Percentiles rank a stretch among this genome's conserved stretches.
phyloP scores from a whole-genome alignment of 2,113 vertebrate genomes.

The Aramus guarauna region DNA sequence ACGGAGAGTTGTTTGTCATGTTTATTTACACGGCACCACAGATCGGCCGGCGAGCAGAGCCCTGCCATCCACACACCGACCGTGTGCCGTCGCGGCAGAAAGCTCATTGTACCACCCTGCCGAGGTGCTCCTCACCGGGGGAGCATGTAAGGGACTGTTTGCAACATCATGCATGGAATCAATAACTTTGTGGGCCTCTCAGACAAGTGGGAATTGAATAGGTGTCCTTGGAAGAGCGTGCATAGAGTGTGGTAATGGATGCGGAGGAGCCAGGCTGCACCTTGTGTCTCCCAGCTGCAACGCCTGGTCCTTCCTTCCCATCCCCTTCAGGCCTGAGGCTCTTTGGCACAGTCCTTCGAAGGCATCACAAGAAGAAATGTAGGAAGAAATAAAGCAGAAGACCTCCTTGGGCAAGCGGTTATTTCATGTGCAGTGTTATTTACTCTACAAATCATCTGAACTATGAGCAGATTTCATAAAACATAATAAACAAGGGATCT shows the following conservation, averaged over 20 bases:
- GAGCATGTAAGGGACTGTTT: background rate
- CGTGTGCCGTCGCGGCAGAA: rapidly evolving
- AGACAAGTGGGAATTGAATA: background rate
- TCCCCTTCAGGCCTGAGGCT: background rate
- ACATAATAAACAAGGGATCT: background rate
- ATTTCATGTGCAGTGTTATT: background rate
- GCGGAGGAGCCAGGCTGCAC: background rate
- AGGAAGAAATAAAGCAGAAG: background rate
- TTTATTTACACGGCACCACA: background rate
- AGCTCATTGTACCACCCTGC: background rate
- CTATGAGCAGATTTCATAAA: background rate
- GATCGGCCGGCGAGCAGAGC: background rate
- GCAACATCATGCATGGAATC: background rate
- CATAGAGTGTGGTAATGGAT: background rate
- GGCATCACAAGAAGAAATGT: background rate
- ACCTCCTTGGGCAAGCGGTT: background rate
- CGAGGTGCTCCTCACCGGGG: background rate
- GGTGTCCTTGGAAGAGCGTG: background rate
- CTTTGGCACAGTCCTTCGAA: background rate
- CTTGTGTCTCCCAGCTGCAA: background rate
- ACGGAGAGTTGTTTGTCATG: background rate
- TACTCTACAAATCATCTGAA: background rate
- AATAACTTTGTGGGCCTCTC: background rate
- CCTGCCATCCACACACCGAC: background rate
- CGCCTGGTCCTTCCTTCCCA: background rate